Evolutionary conservation across 2,888 invertebrate species (phyloP).

Genomic region (Caenorhabditis angaria): DNA sequence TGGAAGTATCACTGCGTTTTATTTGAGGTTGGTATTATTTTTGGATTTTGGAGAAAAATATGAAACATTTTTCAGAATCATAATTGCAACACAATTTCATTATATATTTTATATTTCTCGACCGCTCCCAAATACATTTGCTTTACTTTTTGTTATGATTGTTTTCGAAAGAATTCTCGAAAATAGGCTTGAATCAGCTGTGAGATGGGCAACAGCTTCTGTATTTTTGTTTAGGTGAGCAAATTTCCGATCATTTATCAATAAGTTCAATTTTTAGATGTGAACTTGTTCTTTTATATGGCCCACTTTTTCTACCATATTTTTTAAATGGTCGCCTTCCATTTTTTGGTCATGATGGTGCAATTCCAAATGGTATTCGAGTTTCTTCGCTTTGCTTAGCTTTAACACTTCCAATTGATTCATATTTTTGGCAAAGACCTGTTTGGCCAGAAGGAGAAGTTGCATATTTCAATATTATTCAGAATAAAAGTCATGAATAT

Average conservation of each 20-base stretch:
- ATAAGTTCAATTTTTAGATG: conserved; percentile 76
- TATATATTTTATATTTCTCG: conserved; percentile 95
- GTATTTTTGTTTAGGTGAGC: conserved; percentile 59
- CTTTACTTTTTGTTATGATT: conserved; percentile 85
- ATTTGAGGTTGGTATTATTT: conserved; percentile 40
- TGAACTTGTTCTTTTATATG: conserved; percentile 83
- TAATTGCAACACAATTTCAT: conserved; percentile 93
- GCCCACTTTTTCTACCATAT: conserved; percentile 85
- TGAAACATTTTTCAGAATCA: conserved; percentile 49
- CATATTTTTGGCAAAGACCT: conserved; percentile 87
- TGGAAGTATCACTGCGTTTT: conserved; percentile 80
- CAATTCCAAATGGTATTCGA: conserved; percentile 72
- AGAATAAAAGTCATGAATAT: conserved; percentile 94
- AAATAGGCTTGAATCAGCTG: conserved; percentile 78
- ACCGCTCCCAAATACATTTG: conserved; percentile 93
- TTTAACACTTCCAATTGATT: conserved; percentile 85
- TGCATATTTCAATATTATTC: conserved; percentile 90
- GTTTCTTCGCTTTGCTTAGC: conserved; percentile 77
- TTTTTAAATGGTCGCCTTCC: conserved; percentile 81
- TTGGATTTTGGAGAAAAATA: not conserved
- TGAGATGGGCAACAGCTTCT: conserved; percentile 75
- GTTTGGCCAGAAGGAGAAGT: conserved; percentile 98
- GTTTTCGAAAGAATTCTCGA: conserved; percentile 87
- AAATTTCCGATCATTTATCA: no score
- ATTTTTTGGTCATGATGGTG: conserved; percentile 73